Conservation (phyloP, 2,113 vertebrate genomes). For the Choloepus hoffmanni region DNA sequence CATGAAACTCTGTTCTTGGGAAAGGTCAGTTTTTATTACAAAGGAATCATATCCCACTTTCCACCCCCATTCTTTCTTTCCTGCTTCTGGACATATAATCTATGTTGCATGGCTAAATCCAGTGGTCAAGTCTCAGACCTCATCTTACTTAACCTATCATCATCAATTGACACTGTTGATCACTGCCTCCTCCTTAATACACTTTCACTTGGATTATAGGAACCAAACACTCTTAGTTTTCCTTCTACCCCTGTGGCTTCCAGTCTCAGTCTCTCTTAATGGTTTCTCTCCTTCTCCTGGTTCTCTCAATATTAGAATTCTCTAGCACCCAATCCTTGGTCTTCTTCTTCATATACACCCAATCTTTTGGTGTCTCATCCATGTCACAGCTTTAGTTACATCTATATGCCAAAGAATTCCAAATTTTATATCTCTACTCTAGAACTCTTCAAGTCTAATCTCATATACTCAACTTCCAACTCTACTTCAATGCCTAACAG, state of each 20-base stretch:
- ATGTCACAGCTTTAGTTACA: background rate
- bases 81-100: background rate
- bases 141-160: background rate
- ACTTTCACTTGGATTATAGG: background rate
- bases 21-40: background rate
- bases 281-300: background rate
- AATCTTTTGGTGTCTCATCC: background rate
- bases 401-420: background rate
- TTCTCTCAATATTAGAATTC: background rate
- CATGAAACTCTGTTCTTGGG: background rate
- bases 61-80: background rate
- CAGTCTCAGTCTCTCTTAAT: background rate
- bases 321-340: background rate
- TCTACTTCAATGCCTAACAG: background rate
- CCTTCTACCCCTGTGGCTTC: background rate
- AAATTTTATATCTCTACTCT: background rate
- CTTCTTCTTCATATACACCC: background rate
- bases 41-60: background rate
- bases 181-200: background rate
- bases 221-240: background rate
- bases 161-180: background rate
- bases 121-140: background rate
- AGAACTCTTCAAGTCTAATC: background rate
- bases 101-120: background rate
- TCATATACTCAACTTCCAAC: background rate